Evolutionary conservation across 2,888 invertebrate species (phyloP), one percentile per base, ranked within the genome.

Genomic region (Toxonevra muliebris): DNA sequence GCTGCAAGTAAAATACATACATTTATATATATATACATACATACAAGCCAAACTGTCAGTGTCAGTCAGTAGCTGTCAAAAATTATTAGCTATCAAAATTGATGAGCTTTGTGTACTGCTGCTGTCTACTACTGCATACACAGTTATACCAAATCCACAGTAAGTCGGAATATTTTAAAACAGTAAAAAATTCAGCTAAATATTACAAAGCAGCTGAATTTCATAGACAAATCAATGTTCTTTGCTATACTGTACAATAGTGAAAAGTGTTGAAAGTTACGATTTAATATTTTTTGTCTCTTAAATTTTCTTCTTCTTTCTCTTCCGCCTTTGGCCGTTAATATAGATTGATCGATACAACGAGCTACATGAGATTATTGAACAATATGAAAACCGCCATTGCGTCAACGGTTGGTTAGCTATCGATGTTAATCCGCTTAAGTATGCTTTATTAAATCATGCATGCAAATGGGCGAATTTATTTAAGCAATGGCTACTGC

Each of bases 391-490:
- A 43, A 88, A 89, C 55, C 88, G 89, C 67, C 89, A 90, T 69
- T 86, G 93, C 48, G 89, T 85, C 61, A 90, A 92, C 69, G 89
- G 89, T 19, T 97, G 97, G 96, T 87, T 97, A 69, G 87, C 89
- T 65, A 83, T 97, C 15, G 92, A 96, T 77, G 85, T 93, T 50
- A 89, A 89, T 73, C 91, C 93, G 0, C 90, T 97, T 73, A 93
- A 96, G 77, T 93, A 94, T 78, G 89, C 91, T 0, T 89, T 97
- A 50, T 88, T 97, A 74, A 95, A 95, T 81, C 90, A 90, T 45
- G 90, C 95, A 76, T 93, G 95, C 84, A 93, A 95, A 79, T 97
- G 97, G 96, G 90, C 94, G 65, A 92, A 93, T 80, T 87, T 95
- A 76, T 94, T 92, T 80, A 97, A 97, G 80, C 90, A 93, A 76